Evolutionary conservation across 2,888 invertebrate genomes (phyloP).

Genomic region (Ischnus inquisitorius): DNA sequence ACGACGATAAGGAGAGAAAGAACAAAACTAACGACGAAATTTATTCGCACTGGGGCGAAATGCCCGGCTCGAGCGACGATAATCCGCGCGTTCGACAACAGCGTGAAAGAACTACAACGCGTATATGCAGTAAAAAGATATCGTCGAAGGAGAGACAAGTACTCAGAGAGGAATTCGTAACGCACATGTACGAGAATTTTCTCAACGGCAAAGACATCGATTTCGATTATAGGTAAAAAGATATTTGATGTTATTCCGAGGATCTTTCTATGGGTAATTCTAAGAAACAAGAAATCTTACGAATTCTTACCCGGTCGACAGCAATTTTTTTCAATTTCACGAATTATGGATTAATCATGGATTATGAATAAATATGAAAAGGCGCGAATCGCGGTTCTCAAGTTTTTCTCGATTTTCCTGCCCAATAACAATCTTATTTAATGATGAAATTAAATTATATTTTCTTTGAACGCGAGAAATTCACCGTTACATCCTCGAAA

Average conservation of each 20-base stretch:
- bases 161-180: slow-evolving; percentile 92
- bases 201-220: slow-evolving; percentile 93
- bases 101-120: slow-evolving; percentile 80
- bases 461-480: too few relatives aligned
- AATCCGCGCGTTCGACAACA: slow-evolving; percentile 74
- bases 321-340: too few relatives aligned
- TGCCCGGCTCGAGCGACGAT: slow-evolving; percentile 69
- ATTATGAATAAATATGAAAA: too few relatives aligned
- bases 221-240: slow-evolving; percentile 91
- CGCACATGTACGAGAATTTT: slow-evolving; percentile 94
- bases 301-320: too few relatives aligned
- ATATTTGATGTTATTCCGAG: background rate
- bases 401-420: too few relatives aligned
- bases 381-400: too few relatives aligned
- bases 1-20: slow-evolving; percentile 32
- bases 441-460: too few relatives aligned
- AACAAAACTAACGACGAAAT: slow-evolving; percentile 43
- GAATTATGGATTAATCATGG: too few relatives aligned
- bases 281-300: background rate
- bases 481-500: too few relatives aligned
- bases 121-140: slow-evolving; percentile 75
- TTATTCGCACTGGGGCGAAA: slow-evolving; percentile 67
- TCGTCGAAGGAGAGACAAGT: slow-evolving; percentile 87
- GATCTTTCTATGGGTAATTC: background rate
- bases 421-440: too few relatives aligned